Conservation (phyloP, 2,113 vertebrate species). For the Pollachius pollachius region DNA sequence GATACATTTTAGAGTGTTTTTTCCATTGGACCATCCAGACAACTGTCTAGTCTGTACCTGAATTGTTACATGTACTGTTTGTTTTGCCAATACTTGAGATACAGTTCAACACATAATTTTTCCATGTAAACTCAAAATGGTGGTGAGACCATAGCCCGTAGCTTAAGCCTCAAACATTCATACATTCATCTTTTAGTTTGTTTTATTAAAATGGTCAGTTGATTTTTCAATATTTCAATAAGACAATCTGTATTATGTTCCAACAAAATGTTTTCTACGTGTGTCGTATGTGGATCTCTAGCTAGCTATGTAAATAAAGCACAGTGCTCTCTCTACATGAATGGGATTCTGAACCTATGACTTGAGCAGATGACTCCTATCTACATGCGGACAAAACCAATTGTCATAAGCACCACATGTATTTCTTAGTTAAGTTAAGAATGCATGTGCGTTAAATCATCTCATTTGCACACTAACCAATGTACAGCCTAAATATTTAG, state of each 20-base stretch:
- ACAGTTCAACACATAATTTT: conserved; percentile 39
- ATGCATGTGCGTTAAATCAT: conserved; percentile 37
- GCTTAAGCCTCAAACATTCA: not conserved
- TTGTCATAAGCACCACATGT: conserved; percentile 44
- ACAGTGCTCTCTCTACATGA: not conserved
- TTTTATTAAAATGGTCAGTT: conserved; percentile 11
- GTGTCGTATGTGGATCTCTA: conserved; percentile 33
- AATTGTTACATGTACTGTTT: conserved; percentile 6
- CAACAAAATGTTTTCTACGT: not conserved
- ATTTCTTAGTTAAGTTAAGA: conserved; percentile 50
- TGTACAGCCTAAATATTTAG: conserved; percentile 48
- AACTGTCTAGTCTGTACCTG: conserved; percentile 16
- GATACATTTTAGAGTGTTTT: conserved; percentile 3
- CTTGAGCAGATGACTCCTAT: not conserved
- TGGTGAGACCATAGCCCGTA: not conserved
- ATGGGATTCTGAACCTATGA: not conserved
- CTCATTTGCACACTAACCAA: conserved; percentile 56
- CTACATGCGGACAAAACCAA: not conserved
- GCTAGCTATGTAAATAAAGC: conserved; percentile 1
- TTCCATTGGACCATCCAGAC: not conserved
- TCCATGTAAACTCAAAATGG: conserved; percentile 5
- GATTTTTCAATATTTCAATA: no score
- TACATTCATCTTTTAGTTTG: conserved; percentile 12
- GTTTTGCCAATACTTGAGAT: conserved; percentile 43
- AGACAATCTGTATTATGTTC: no score